Evolutionary conservation across 2,113 vertebrate genomes (phyloP), one percentile per base, ranked within the genome.

Genomic region (Vulpes lagopus): DNA sequence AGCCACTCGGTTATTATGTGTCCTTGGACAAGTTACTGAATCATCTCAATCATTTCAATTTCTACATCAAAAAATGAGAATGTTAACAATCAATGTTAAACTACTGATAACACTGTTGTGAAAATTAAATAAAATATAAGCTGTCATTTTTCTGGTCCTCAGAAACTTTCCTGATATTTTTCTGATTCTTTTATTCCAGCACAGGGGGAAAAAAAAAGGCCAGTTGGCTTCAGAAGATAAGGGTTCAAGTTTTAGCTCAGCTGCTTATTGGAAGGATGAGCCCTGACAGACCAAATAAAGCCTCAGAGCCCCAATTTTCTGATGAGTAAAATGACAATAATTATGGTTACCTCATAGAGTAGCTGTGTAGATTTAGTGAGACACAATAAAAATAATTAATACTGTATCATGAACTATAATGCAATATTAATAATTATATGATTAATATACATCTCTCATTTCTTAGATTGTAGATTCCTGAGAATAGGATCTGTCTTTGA

Each of bases 381-480:
- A 76, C 51, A 59, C 12, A 59, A 81, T 35, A 81, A 59, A 20
- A 59, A 25, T 35, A 59, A 35, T 81, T 81, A 35, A 79, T 79
- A 53, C 3, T 59, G 6, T 23, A 71, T 74, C 32, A 3, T n/a
- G 62, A 92, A 89, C 9, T 86, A 0, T 8, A 92, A 32, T 55
- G 55, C 32, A 90, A 22, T 74, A 82, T 59, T 73, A n/a, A 85
- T 89, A 83, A 84, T 91, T 89, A 73, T 23, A 73, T 69, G 59
- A 82, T 69, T 43, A 88, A 76, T 43, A 84, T 43, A 78, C 1
- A 32, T 22, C 30, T 60, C 23, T 96, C 3, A 93, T 89, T 83
- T 88, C 16, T 62, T 91, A 93, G 80, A 86, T 17, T 60, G 12
- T 55, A 59, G 64, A 96, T 89, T 89, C 25, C 53, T 71, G 30